Evolutionary conservation across 2,888 invertebrate genomes (phyloP).

Genomic region (Hetaerina titia): DNA sequence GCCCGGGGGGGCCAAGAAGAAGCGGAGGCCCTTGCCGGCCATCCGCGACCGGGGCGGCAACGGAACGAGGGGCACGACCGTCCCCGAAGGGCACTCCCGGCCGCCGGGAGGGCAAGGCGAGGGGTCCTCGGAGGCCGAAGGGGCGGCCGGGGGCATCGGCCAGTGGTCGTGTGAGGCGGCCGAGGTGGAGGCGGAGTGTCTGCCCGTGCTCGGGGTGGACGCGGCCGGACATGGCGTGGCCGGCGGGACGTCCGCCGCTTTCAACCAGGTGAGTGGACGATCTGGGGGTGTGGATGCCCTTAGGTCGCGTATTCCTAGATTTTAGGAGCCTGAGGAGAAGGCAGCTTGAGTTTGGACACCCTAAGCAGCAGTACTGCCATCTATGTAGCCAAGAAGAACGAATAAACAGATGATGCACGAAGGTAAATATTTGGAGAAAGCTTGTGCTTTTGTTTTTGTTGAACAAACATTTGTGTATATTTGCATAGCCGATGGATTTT

Average conservation of each 20-base stretch:
- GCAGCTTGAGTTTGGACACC: no score
- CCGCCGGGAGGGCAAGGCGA: background rate
- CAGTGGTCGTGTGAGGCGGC: background rate
- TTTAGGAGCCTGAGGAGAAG: no score
- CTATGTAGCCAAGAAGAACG: no score
- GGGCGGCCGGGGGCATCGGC: background rate
- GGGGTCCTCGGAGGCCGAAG: background rate
- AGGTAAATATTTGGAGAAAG: no score
- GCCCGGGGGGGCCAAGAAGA: background rate
- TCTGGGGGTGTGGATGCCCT: no score
- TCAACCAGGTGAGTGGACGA: slow-evolving; percentile 70
- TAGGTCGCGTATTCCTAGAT: no score
- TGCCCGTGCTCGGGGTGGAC: slow-evolving; percentile 36
- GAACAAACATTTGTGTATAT: no score
- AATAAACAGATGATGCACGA: no score
- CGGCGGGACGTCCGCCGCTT: slow-evolving; percentile 68
- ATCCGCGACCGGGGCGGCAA: slow-evolving; percentile 21
- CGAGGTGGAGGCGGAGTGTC: slow-evolving; percentile 46
- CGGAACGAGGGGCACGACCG: background rate
- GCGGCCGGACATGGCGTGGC: slow-evolving; percentile 61
- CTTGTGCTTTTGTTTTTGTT: no score
- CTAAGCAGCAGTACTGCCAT: no score
- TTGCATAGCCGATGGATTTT: no score
- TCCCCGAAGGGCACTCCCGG: background rate
- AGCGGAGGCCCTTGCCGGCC: background rate